Base-by-base conservation (phyloP, 2,797 vertebrate genomes). In the Denticeps clupeoides region DNA sequence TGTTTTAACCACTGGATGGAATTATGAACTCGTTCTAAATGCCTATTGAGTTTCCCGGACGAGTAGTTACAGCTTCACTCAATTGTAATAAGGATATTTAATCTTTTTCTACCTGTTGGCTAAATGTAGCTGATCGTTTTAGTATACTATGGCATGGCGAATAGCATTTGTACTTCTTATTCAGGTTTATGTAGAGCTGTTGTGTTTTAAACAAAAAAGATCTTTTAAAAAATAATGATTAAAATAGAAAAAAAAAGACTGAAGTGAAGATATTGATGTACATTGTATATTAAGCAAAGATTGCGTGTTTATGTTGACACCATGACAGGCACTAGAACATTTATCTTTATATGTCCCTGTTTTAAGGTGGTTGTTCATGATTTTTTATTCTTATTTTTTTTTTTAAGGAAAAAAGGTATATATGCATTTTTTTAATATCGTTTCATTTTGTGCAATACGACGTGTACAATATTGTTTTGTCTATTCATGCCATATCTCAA, bases 1-100 rank as follows among this genome's bases (percentile, higher is more conserved):
- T 85, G 89, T 93, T 95, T 91, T 79, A 94, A 94, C 91, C 91
- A 97, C 92, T 98, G 93, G 94, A 96, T 91, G 87, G 89, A 95
- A 77, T 77, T 70, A 75, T 72, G 80, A 67, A 75, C 71, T 78
- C 77, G 78, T 82, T 93, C 88, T 78, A 91, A 90, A 93, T 91
- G 91, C 90, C 90, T 93, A 90, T 86, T 84, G 83, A 88, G 80
- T 87, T n/a, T 85, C 79, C 88, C 89, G 69, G 88, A 85, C 87
- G 90, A 87, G 73, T 87, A 89, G 90, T 89, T 95, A 91, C 82
- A 88, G 90, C 88, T 83, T 93, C 89, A 86, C 90, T 94, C 89
- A 90, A 86, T 89, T 87, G 89, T 94, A 93, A 93, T 84, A n/a
- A 89, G 84, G 89, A 89, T 97, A 95, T 97, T 95, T 96, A 93